A percentile compares a stretch with the other conserved stretches of the same genome.
These are phyloP conservation scores for Xestia sexstrigata DNA, from an alignment of 2,888 invertebrate species.

Conservation along the genomic window DNA sequence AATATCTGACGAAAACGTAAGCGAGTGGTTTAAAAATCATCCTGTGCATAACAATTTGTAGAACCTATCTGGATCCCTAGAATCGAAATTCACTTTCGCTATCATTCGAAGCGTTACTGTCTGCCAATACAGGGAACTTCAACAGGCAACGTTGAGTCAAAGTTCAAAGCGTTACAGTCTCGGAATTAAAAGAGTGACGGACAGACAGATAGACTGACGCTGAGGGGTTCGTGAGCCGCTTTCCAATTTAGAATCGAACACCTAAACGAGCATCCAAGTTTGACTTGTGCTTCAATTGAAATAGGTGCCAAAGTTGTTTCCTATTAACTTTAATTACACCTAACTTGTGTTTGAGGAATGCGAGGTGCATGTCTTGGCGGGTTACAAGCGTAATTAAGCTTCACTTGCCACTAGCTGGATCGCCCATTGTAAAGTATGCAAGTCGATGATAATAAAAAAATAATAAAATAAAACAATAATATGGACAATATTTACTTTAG, in stretches of 20 bases:
- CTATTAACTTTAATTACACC: slow-evolving; percentile 3
- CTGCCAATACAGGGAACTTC: slow-evolving; percentile 10
- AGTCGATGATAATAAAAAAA: too few species aligned
- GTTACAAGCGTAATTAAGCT: background rate
- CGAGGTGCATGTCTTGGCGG: background rate
- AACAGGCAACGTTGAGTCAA: slow-evolving; percentile 7
- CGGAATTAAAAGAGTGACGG: slow-evolving; percentile 31
- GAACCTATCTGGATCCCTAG: background rate
- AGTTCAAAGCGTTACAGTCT: too few species aligned
- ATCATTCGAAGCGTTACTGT: background rate
- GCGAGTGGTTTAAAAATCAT: background rate
- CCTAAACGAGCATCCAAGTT: slow-evolving; percentile 30
- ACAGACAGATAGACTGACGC: slow-evolving; percentile 22
- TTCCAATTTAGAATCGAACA: slow-evolving; percentile 34
- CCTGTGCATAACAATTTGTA: background rate
- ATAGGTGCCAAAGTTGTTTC: background rate
- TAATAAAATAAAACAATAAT: too few species aligned
- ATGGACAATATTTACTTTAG: too few species aligned
- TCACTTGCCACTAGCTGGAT: background rate
- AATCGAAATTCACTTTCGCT: background rate
- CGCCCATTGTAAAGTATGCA: background rate
- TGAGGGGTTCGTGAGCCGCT: slow-evolving; percentile 10
- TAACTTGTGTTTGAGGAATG: background rate
- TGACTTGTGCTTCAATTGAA: background rate
- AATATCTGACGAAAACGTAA: background rate